phyloP scores from a whole-genome alignment of 2,797 vertebrate species.

The Platalea minor region DNA sequence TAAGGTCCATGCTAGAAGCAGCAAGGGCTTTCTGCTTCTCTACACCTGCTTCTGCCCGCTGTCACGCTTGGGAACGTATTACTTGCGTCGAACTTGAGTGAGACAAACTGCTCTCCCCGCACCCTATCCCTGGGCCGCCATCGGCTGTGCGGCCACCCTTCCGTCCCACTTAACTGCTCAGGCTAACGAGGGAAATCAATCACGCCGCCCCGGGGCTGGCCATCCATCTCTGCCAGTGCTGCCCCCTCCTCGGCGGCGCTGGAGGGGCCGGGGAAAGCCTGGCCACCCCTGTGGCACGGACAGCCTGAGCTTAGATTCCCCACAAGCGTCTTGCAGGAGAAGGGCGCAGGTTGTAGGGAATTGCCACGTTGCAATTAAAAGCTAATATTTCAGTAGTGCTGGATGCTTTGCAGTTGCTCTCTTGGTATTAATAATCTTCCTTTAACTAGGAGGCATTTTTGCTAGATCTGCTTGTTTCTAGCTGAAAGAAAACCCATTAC shows the following conservation, averaged over 20 bases:
- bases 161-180: neutral
- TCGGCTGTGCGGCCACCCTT: neutral
- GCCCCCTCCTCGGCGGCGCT: accelerated
- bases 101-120: neutral
- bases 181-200: slow-evolving; percentile 48
- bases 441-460: neutral
- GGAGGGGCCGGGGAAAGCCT: neutral
- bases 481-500: neutral
- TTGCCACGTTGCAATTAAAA: neutral
- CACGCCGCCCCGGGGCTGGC: neutral
- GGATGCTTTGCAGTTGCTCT: neutral
- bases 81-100: accelerated
- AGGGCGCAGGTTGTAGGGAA: neutral
- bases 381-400: neutral
- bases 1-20: neutral
- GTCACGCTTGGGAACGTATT: neutral
- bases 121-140: neutral
- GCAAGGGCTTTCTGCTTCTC: neutral
- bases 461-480: neutral
- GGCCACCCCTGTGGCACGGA: too few species aligned
- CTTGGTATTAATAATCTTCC: neutral
- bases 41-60: neutral
- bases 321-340: neutral
- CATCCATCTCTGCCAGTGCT: slow-evolving; percentile 16
- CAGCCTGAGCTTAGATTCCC: neutral